Evolutionary conservation across 2,888 invertebrate species (phyloP), one percentile per base, ranked within the genome.

Genomic region (Drosophila rellima): DNA sequence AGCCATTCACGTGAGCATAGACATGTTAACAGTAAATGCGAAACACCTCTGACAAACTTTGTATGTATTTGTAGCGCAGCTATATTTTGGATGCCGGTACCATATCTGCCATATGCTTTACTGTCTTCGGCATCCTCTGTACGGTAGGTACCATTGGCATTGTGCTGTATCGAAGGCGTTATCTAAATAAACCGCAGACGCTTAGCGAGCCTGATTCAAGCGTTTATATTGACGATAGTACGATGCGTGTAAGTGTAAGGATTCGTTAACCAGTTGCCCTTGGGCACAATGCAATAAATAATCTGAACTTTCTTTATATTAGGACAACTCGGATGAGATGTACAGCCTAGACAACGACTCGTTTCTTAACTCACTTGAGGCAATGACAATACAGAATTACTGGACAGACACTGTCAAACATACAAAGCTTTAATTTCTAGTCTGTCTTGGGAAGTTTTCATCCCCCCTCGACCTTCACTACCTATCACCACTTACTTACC

Each of bases 271-370:
- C 59, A 52, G 13, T 69, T 60, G 51, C 44, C 35, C 17, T 13
- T 11, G 37, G 42, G 31, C 39, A 29, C 42, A 5, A 40, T 5
- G 3, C 2, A 17, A 23, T 7, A 0, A 15, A 10, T 29, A 31
- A 18, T 17, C 15, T 44, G 3, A 44, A 17, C 10, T 39, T 15
- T 39, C 0, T 0, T 56, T 23, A n/a, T 11, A 23, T 39, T 39
- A 97, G 97, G 97, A 97, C 92, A 97, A 97, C 91, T 97, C 97
- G 6, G 97, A 97, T 93, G 97, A 98, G 93, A 97, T 98, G 97
- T 97, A 97, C 93, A 98, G 97, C 90, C 93, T 98, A 93, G 98
- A 98, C 93, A 98, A 98, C 92, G 98, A 98, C 92, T 97, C 97
- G 71, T 98, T 98, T 93, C 94, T 98, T 70, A 98, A 98, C 93